phyloP scores from a whole-genome alignment of 64 coral and sea anemone genomes.

The Montipora foliosa region DNA sequence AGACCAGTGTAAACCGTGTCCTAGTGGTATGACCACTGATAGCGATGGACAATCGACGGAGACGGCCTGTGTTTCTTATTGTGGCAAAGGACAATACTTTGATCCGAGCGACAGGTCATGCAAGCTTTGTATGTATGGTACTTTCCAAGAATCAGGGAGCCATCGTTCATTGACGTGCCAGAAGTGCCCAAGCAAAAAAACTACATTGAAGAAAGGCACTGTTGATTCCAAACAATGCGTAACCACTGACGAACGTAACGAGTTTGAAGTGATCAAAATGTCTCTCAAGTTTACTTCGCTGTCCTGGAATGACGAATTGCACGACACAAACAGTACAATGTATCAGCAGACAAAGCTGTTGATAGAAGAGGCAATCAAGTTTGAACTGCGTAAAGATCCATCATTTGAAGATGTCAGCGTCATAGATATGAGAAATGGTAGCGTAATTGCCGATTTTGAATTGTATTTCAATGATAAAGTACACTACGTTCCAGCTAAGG shows the following conservation, averaged over 20 bases:
- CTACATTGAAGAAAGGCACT: not conserved
- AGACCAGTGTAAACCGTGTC: constrained; percentile 34
- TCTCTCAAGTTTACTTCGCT: constrained; percentile 17
- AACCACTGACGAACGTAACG: not conserved
- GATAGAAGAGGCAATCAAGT: constrained; percentile 20
- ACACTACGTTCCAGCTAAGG: not conserved
- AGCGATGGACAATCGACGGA: not conserved
- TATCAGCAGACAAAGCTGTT: not conserved
- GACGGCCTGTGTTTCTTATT: constrained; percentile 14
- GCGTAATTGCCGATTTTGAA: constrained; percentile 43
- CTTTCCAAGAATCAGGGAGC: constrained; percentile 13
- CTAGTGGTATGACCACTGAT: constrained; percentile 10
- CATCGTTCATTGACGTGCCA: not conserved
- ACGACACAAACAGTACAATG: not conserved
- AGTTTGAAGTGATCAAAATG: not conserved
- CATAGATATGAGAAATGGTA: not conserved
- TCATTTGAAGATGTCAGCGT: constrained; percentile 17
- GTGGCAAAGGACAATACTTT: constrained; percentile 22
- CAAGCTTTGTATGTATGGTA: constrained; percentile 12
- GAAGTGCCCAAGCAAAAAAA: constrained; percentile 18
- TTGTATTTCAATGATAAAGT: constrained; percentile 23
- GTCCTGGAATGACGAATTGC: constrained; percentile 6
- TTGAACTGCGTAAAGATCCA: constrained; percentile 15
- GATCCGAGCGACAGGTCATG: not conserved
- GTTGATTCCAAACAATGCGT: constrained; percentile 10